Evolutionary conservation across 1,140 invertebrate genomes (phyloP).

Genomic region (Euura lappo): DNA sequence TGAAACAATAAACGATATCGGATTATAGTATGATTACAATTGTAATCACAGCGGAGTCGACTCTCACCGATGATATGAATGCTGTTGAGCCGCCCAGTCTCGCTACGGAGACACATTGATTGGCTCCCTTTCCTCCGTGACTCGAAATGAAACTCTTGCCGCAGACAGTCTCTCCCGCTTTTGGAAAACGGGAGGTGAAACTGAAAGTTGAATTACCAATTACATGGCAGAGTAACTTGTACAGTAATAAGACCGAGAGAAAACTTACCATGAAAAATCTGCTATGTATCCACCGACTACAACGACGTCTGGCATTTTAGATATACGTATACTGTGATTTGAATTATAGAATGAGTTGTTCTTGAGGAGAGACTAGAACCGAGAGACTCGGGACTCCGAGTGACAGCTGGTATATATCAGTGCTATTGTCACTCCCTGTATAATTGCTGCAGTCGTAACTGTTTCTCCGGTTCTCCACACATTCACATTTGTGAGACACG

Average conservation of each 20-base stretch:
- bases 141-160: slow-evolving; percentile 84
- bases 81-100: slow-evolving; percentile 81
- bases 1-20: slow-evolving; percentile 46
- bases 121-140: slow-evolving; percentile 96
- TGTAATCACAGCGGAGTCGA: slow-evolving; percentile 40
- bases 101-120: slow-evolving; percentile 90
- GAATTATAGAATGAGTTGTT: no score
- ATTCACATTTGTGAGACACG: no score
- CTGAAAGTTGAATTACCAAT: slow-evolving; percentile 57
- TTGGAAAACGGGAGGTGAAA: slow-evolving; percentile 83
- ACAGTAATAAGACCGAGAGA: not conserved
- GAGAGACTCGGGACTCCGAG: no score
- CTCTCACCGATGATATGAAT: slow-evolving; percentile 86
- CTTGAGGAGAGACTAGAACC: no score
- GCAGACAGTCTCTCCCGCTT: slow-evolving; percentile 87
- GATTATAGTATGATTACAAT: slow-evolving; percentile 11
- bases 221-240: no score
- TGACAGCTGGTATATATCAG: no score
- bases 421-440: no score
- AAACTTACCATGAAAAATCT: slow-evolving; percentile 79
- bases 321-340: no score
- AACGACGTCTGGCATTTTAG: slow-evolving; percentile 58
- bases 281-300: slow-evolving; percentile 85
- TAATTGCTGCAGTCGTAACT: no score
- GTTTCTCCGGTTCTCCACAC: no score